Evolutionary conservation across 2,113 vertebrate species (phyloP).

Genomic region (Pogonocichla stellata): DNA sequence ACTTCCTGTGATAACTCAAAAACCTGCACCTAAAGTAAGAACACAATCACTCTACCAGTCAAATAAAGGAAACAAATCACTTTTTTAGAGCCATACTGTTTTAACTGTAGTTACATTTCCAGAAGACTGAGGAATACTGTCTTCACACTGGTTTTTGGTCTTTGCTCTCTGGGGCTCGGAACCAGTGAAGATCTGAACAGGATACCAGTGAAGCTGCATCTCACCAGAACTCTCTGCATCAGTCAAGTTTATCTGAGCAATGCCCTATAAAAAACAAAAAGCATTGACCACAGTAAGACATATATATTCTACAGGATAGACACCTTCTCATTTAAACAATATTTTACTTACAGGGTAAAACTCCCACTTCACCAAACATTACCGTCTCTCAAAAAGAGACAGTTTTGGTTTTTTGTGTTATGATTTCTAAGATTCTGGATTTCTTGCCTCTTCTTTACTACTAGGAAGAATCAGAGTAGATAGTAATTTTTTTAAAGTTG

Average conservation of each 20-base stretch:
- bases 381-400: not conserved
- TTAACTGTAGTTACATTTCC: constrained; percentile 68
- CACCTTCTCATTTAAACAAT: not conserved
- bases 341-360: not conserved
- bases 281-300: not conserved
- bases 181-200: constrained; percentile 82
- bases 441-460: not conserved
- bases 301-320: not conserved
- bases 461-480: not conserved
- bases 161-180: constrained; percentile 66
- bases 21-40: not conserved
- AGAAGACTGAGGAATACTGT: constrained; percentile 30
- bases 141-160: constrained; percentile 67
- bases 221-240: constrained; percentile 81
- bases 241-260: constrained; percentile 84
- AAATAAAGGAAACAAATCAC: not conserved
- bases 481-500: not conserved
- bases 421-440: not conserved
- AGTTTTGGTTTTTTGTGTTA: not conserved
- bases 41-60: not conserved
- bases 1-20: not conserved
- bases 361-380: not conserved
- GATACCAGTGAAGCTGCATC: constrained; percentile 90
- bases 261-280: constrained; percentile 77
- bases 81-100: constrained; percentile 60